Conservation (phyloP, 2,888 invertebrate genomes). For the Tenthredo scrophulariae region DNA sequence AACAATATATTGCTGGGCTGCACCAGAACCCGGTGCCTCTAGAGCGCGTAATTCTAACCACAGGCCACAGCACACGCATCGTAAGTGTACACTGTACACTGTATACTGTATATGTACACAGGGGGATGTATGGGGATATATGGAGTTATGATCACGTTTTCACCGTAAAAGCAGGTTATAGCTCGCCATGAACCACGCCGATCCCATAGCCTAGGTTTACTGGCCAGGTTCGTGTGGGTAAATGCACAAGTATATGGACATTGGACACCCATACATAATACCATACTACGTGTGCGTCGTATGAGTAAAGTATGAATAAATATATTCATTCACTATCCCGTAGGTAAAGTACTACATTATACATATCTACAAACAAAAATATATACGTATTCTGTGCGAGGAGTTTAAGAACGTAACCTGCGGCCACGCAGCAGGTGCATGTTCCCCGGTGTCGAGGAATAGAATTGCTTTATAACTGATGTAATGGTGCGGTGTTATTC, state of each 20-base stretch:
- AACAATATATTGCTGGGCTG: conserved; percentile 22
- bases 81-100: neutral
- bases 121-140: conserved; percentile 16
- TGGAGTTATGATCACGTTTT: conserved; percentile 50
- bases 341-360: neutral
- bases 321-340: conserved; percentile 15
- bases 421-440: conserved; percentile 18
- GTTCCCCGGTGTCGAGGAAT: conserved; percentile 18
- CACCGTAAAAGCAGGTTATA: conserved; percentile 46
- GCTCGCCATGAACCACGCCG: conserved; percentile 32
- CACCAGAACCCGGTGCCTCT: neutral
- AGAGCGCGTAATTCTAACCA: conserved; percentile 30
- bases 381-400: neutral
- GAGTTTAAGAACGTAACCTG: conserved; percentile 6
- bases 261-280: neutral
- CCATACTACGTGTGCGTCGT: neutral
- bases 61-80: conserved; percentile 11
- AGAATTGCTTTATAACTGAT: conserved; percentile 13
- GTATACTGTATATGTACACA: neutral
- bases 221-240: neutral
- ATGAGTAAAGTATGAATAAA: conserved; percentile 9
- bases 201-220: conserved; percentile 31
- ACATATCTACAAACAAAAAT: neutral
- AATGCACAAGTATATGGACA: neutral
- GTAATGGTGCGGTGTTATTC: neutral